phyloP scores from a whole-genome alignment of 2,888 invertebrate genomes.

The Athalia rosae region DNA sequence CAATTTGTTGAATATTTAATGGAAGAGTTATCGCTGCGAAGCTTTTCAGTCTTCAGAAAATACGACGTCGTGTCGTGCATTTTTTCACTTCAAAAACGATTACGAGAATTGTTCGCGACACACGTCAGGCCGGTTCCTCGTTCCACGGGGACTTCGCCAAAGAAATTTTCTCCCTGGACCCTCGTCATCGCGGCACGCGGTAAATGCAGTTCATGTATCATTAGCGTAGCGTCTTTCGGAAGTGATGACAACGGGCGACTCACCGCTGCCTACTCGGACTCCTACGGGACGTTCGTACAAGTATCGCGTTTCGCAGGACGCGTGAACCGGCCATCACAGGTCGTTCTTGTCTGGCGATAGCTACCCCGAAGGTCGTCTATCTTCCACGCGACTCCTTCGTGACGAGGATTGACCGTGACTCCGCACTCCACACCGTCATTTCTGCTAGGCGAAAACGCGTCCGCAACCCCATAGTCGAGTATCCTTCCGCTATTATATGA shows the following conservation, averaged over 20 bases:
- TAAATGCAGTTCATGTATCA: conserved; percentile 42
- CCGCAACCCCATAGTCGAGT: conserved; percentile 1
- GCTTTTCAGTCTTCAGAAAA: not conserved
- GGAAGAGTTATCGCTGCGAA: too few relatives aligned
- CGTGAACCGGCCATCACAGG: conserved; percentile 18
- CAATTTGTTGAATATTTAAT: too few relatives aligned
- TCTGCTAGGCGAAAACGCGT: conserved; percentile 7
- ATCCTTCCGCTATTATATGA: not conserved
- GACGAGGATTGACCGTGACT: conserved; percentile 42
- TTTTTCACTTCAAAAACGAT: not conserved
- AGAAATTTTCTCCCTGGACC: conserved; percentile 41
- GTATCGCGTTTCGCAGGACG: conserved; percentile 30
- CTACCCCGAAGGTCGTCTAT: conserved; percentile 13
- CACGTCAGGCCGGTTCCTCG: conserved; percentile 16
- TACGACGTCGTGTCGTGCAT: conserved; percentile 1
- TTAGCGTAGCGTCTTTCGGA: conserved; percentile 36
- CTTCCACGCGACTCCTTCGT: not conserved
- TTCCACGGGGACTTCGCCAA: not conserved
- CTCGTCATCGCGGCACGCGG: conserved; percentile 29
- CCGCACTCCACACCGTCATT: not conserved
- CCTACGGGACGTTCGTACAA: conserved; percentile 26
- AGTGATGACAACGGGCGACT: conserved; percentile 28
- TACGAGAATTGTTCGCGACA: conserved; percentile 22
- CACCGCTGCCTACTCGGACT: conserved; percentile 23
- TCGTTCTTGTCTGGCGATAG: not conserved